These are phyloP conservation scores for Volucella zonaria DNA, from an alignment of 2,888 invertebrate species.

Conservation along the genomic window DNA sequence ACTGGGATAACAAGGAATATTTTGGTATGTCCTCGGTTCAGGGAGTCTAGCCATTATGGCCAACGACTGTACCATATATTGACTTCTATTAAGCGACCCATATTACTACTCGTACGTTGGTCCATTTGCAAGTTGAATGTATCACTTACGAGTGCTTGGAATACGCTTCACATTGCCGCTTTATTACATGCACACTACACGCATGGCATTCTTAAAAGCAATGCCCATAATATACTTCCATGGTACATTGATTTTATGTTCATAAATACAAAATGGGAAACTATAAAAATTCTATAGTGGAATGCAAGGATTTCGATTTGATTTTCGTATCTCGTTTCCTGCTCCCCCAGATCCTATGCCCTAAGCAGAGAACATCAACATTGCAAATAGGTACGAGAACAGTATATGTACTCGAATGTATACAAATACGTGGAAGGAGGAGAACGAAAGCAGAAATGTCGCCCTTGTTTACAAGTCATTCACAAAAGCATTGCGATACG, in stretches of 20 bases:
- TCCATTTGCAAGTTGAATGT: slow-evolving; percentile 61
- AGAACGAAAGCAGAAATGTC: slow-evolving; percentile 53
- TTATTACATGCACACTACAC: slow-evolving; percentile 1
- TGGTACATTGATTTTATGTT: slow-evolving; percentile 74
- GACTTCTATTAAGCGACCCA: slow-evolving; percentile 67
- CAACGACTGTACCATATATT: slow-evolving; percentile 55
- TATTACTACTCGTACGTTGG: slow-evolving; percentile 58
- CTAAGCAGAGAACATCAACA: slow-evolving; percentile 3
- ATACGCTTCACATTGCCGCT: too few species aligned
- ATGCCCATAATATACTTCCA: slow-evolving; percentile 71
- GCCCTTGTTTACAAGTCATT: slow-evolving; percentile 72
- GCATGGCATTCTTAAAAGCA: slow-evolving; percentile 66
- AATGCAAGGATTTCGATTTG: slow-evolving; percentile 68
- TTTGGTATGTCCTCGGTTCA: slow-evolving; percentile 47
- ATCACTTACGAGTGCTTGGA: slow-evolving; percentile 21
- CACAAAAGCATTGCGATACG: slow-evolving; percentile 34
- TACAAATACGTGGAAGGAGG: neutral
- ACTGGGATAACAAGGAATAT: slow-evolving; percentile 46
- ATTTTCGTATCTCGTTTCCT: neutral
- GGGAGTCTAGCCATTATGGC: slow-evolving; percentile 65
- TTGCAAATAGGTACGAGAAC: too few species aligned
- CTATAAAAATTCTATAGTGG: slow-evolving; percentile 69
- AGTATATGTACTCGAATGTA: too few species aligned
- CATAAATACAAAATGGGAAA: slow-evolving; percentile 72
- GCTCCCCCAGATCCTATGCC: neutral